Conservation (phyloP, 92 coral and sea anemone species). For the Galaxea fascicularis region DNA sequence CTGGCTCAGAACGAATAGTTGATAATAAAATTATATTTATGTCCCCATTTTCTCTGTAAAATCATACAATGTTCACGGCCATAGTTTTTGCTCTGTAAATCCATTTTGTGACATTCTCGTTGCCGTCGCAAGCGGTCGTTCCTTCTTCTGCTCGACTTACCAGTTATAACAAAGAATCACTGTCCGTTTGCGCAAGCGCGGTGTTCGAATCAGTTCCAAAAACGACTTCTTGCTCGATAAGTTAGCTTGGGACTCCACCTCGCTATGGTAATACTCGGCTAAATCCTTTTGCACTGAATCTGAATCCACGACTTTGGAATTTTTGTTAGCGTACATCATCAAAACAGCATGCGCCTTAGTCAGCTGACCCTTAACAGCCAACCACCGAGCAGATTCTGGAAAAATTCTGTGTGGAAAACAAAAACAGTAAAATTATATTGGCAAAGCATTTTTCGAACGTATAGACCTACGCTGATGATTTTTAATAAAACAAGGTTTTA, state of each 20-base stretch:
- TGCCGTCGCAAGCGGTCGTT: too few relatives aligned
- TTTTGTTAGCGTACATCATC: slow-evolving; percentile 63
- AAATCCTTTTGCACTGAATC: slow-evolving; percentile 29
- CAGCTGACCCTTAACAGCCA: slow-evolving; percentile 45
- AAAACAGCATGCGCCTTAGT: slow-evolving; percentile 65
- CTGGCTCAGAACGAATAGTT: too few relatives aligned
- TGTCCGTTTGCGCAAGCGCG: slow-evolving; percentile 62
- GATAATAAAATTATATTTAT: too few relatives aligned
- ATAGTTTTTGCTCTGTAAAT: too few relatives aligned
- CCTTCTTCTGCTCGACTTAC: too few relatives aligned
- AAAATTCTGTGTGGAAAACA: slow-evolving; percentile 25
- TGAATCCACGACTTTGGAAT: slow-evolving; percentile 27
- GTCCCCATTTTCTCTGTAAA: too few relatives aligned
- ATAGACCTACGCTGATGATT: too few relatives aligned
- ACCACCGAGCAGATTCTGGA: slow-evolving; percentile 72
- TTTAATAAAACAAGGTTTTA: too few relatives aligned
- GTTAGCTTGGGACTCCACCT: slow-evolving; percentile 12
- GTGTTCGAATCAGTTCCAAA: slow-evolving; percentile 52
- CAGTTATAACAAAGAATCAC: slow-evolving; percentile 60
- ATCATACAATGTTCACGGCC: too few relatives aligned
- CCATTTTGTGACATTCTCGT: too few relatives aligned
- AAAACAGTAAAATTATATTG: neutral
- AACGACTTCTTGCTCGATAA: slow-evolving; percentile 11
- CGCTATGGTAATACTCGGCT: slow-evolving; percentile 29
- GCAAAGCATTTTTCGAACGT: too few relatives aligned